These are phyloP conservation scores for Dendrocincla tyrannina DNA, from an alignment of 2,797 vertebrate genomes.

Conservation along the genomic window DNA sequence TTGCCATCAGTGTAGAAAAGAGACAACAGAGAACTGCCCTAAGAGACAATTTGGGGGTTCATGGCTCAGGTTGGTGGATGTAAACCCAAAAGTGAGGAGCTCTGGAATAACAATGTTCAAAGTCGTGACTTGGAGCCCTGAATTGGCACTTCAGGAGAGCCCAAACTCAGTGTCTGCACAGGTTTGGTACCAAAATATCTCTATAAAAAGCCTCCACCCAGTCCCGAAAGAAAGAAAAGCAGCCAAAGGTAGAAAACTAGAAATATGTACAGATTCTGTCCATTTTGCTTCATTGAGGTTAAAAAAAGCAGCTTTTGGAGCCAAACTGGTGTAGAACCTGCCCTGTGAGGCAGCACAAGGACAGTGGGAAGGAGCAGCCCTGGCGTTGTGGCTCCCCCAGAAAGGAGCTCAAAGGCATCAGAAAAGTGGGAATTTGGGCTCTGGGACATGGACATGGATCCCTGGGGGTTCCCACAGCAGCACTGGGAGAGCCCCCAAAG, in stretches of 20 bases:
- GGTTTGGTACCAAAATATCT: conserved; percentile 61
- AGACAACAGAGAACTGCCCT: not conserved
- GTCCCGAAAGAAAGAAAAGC: conserved; percentile 57
- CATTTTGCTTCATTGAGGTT: conserved; percentile 14
- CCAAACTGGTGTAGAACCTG: conserved; percentile 27
- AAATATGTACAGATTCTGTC: conserved; percentile 61
- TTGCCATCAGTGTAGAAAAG: conserved; percentile 36
- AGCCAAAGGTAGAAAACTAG: conserved; percentile 70
- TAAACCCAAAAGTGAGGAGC: conserved; percentile 44
- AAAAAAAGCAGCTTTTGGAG: conserved; percentile 64
- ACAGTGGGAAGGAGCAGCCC: conserved; percentile 27
- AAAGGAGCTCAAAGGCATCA: conserved; percentile 49
- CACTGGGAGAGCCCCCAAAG: not conserved
- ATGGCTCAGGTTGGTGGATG: conserved; percentile 47
- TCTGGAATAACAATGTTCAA: conserved; percentile 11
- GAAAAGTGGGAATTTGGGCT: not conserved
- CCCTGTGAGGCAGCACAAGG: not conserved
- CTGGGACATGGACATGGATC: not conserved
- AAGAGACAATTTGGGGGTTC: not conserved
- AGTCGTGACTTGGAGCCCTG: conserved; percentile 55
- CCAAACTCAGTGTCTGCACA: conserved; percentile 30
- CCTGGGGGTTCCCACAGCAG: not conserved
- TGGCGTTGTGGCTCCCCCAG: conserved; percentile 3
- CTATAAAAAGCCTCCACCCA: conserved; percentile 60
- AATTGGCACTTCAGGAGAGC: conserved; percentile 73